Conservation (phyloP, 2,888 invertebrate genomes). For the Tetropium fuscum region DNA sequence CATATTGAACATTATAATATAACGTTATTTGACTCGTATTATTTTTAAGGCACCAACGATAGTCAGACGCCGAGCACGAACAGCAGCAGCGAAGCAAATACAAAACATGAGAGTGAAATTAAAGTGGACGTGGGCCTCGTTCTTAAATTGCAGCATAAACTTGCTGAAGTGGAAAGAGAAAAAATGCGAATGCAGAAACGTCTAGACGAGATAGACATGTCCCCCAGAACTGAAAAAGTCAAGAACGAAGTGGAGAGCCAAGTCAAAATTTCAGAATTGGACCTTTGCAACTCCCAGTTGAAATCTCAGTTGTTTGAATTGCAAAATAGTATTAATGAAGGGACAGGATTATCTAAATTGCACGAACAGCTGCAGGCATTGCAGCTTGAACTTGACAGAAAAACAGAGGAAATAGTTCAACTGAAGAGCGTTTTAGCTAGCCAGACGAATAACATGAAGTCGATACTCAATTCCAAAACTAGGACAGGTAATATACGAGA, state of each 20-base stretch:
- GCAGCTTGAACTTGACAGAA: constrained; percentile 86
- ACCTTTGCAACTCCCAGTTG: constrained; percentile 88
- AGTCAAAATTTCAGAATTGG: constrained; percentile 81
- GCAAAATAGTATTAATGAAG: constrained; percentile 76
- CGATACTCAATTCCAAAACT: constrained; percentile 67
- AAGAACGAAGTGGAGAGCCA: constrained; percentile 68
- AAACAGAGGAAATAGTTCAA: constrained; percentile 92
- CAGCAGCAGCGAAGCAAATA: constrained; percentile 60
- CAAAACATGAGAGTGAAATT: constrained; percentile 53
- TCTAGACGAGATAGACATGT: constrained; percentile 67
- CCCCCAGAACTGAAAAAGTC: constrained; percentile 61
- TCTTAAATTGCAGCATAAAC: constrained; percentile 81
- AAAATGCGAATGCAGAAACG: constrained; percentile 79
- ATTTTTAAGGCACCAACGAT: constrained; percentile 35
- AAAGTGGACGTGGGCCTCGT: constrained; percentile 76
- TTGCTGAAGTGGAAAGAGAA: constrained; percentile 78
- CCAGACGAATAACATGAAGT: constrained; percentile 74
- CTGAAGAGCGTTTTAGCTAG: constrained; percentile 87
- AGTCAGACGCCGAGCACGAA: constrained; percentile 64
- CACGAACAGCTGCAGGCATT: constrained; percentile 83
- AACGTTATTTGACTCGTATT: background rate
- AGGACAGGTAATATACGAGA: constrained; percentile 51
- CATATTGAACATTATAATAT: background rate
- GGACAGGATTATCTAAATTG: constrained; percentile 68
- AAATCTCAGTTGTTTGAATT: constrained; percentile 81